A percentile compares a stretch with the other conserved stretches of the same genome.
These are phyloP conservation scores for Tenrec ecaudatus DNA, from an alignment of 2,113 vertebrate genomes.

Conservation along the genomic window DNA sequence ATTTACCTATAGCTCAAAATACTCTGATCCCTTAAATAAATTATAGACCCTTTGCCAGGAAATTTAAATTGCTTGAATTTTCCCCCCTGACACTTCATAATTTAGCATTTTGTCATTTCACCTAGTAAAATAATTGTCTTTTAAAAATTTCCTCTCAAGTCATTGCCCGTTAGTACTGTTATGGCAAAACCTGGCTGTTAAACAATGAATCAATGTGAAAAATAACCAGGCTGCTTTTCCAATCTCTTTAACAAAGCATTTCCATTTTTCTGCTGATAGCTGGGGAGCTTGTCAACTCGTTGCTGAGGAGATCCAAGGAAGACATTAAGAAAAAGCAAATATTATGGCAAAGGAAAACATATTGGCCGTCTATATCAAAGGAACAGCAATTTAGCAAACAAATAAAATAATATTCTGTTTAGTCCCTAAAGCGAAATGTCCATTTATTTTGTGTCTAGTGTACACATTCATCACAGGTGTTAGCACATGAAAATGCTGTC, in stretches of 20 bases:
- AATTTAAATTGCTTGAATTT: constrained; percentile 62
- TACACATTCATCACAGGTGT: background rate
- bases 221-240: constrained; percentile 13
- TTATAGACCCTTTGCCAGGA: constrained; percentile 46
- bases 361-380: background rate
- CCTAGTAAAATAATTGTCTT: constrained; percentile 60
- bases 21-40: constrained; percentile 38
- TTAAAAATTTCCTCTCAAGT: constrained; percentile 46
- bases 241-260: constrained; percentile 34
- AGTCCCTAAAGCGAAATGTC: background rate
- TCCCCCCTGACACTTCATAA: constrained; percentile 22
- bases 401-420: background rate
- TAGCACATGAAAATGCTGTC: background rate
- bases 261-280: constrained; percentile 44
- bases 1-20: constrained; percentile 35
- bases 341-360: background rate
- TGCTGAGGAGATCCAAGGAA: background rate
- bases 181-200: constrained; percentile 19
- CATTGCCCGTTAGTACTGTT: constrained; percentile 6
- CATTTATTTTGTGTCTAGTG: background rate
- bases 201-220: constrained; percentile 58
- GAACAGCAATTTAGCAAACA: background rate
- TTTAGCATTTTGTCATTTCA: constrained; percentile 70
- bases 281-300: background rate
- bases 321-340: constrained; percentile 2